phyloP scores from a whole-genome alignment of 1,140 invertebrate species.

The Drosophila punjabiensis region DNA sequence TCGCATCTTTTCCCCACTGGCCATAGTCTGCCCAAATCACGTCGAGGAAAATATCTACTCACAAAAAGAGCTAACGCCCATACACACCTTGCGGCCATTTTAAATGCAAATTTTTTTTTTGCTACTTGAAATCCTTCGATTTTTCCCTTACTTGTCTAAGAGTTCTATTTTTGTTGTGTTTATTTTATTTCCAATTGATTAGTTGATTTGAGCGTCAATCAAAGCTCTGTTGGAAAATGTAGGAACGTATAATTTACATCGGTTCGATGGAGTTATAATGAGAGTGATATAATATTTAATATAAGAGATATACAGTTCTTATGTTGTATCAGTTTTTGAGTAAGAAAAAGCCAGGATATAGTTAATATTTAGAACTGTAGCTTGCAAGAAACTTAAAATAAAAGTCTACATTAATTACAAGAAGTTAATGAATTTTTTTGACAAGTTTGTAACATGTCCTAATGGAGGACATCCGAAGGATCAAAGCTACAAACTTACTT shows the following conservation, averaged over 20 bases:
- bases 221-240: slow-evolving; percentile 8
- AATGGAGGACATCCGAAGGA: no score
- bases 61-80: slow-evolving; percentile 21
- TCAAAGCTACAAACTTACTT: no score
- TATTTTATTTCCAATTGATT: slow-evolving; percentile 68
- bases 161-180: not conserved
- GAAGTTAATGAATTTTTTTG: no score
- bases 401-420: no score
- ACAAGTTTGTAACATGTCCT: no score
- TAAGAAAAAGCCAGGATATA: no score
- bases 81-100: slow-evolving; percentile 43
- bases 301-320: no score
- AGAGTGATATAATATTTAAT: no score
- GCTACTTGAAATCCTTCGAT: slow-evolving; percentile 21
- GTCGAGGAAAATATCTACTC: slow-evolving; percentile 45
- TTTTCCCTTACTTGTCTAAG: not conserved
- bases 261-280: not conserved
- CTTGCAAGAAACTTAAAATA: no score
- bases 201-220: slow-evolving; percentile 75
- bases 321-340: no score
- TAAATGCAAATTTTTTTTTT: slow-evolving; percentile 70
- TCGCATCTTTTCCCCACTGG: slow-evolving; percentile 27
- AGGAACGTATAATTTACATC: not conserved
- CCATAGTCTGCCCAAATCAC: slow-evolving; percentile 49
- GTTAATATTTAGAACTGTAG: not conserved